phyloP scores from a whole-genome alignment of 2,888 invertebrate genomes.

The Ormyrus thymus region DNA sequence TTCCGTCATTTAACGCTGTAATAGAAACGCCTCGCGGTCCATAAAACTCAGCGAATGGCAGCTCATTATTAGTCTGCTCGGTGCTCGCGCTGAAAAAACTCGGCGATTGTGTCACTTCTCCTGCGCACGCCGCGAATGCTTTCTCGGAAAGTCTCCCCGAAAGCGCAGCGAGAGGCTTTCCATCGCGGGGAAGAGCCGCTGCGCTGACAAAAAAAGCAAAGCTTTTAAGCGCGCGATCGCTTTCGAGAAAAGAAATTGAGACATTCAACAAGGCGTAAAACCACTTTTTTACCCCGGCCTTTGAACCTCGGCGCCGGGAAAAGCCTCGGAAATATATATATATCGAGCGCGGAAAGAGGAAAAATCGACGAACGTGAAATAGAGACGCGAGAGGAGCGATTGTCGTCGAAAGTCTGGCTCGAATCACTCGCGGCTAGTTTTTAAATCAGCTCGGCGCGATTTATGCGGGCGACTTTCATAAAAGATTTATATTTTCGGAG shows the following conservation, averaged over 20 bases:
- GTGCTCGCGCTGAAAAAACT: background rate
- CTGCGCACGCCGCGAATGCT: background rate
- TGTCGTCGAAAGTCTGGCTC: conserved; percentile 24
- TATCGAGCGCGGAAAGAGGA: background rate
- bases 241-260: conserved; percentile 34
- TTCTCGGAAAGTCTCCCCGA: background rate
- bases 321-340: conserved; percentile 18
- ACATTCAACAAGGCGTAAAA: conserved; percentile 41
- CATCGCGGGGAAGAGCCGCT: background rate
- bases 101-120: conserved; percentile 21
- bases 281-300: conserved; percentile 31
- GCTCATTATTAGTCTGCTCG: conserved; percentile 13
- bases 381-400: background rate
- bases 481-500: conserved; percentile 23
- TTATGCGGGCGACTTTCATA: conserved; percentile 33
- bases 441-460: conserved; percentile 41
- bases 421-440: conserved; percentile 28
- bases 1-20: conserved; percentile 24
- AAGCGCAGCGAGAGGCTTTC: background rate
- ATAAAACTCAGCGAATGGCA: conserved; percentile 29
- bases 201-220: background rate
- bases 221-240: background rate
- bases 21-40: conserved; percentile 26
- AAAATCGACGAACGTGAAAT: conserved; percentile 3
- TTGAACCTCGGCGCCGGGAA: conserved; percentile 25